These are phyloP conservation scores for Oikopleura dioica DNA, from an alignment of 23 tunicate genomes.

Conservation along the genomic window DNA sequence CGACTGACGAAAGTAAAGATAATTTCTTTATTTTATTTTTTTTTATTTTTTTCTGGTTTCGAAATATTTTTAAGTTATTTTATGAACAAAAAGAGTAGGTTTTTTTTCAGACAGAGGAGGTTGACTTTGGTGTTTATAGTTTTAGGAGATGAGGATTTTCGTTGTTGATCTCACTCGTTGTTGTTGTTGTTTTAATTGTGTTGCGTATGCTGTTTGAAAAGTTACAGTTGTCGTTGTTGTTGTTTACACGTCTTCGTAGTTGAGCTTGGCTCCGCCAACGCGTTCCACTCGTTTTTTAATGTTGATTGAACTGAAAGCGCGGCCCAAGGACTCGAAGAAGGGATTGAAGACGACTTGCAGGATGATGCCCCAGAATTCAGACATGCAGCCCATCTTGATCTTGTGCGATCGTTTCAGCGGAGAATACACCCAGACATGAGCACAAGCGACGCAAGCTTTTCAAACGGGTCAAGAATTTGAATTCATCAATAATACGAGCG, in stretches of 20 bases:
- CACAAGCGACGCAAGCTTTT: conserved; percentile 25
- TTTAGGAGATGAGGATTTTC: too few species aligned
- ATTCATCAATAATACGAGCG: neutral
- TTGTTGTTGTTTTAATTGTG: neutral
- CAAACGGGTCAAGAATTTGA: neutral
- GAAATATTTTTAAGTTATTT: neutral
- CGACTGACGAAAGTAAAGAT: too few species aligned
- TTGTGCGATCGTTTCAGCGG: conserved; percentile 33
- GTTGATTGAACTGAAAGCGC: conserved; percentile 19
- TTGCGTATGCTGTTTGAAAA: neutral
- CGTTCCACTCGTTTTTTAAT: neutral
- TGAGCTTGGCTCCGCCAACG: neutral
- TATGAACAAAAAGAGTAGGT: neutral
- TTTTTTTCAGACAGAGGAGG: neutral
- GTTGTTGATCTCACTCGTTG: too few species aligned
- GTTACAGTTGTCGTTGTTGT: neutral
- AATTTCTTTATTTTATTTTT: too few species aligned
- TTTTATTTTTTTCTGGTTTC: neutral
- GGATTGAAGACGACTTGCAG: conserved; percentile 39
- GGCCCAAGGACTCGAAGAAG: conserved; percentile 33
- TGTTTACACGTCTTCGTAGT: neutral
- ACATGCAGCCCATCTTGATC: conserved; percentile 44
- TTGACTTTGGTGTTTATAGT: too few species aligned
- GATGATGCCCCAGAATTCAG: conserved; percentile 30
- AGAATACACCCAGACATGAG: conserved; percentile 43